Evolutionary conservation across 1,140 invertebrate genomes (phyloP).

Genomic region (Ceratosolen solmsi): DNA sequence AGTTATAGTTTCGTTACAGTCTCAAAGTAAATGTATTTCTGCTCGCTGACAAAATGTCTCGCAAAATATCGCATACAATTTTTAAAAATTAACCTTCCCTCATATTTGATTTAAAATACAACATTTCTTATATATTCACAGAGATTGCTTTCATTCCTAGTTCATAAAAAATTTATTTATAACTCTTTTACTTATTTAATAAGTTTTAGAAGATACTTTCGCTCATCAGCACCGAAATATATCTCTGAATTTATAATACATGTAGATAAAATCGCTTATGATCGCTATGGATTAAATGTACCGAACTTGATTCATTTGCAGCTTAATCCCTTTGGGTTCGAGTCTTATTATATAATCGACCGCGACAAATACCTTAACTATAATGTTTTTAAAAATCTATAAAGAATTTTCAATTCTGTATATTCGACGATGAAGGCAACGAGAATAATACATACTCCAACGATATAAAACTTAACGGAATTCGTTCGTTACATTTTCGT

Average conservation of each 20-base stretch:
- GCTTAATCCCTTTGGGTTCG: neutral
- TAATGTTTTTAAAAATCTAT: too few relatives aligned
- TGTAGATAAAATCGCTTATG: neutral
- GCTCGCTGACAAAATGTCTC: neutral
- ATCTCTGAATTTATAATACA: neutral
- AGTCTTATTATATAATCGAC: too few relatives aligned
- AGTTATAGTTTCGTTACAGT: conserved; percentile 21
- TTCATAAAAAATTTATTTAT: neutral
- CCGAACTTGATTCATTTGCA: neutral
- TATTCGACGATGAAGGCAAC: too few relatives aligned
- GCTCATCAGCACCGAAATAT: too few relatives aligned
- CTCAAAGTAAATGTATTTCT: conserved; percentile 13
- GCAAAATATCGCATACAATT: neutral
- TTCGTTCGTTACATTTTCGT: neutral
- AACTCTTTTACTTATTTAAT: too few relatives aligned
- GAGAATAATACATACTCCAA: too few relatives aligned
- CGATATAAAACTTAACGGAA: neutral
- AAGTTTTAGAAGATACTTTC: neutral
- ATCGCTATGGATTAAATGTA: neutral
- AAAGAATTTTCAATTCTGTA: too few relatives aligned
- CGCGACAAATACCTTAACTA: too few relatives aligned
- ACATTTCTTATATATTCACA: neutral
- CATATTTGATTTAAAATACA: neutral
- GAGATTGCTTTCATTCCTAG: neutral
- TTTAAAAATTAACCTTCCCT: neutral